Base-by-base conservation (phyloP, 2,797 vertebrate species). In the Octomys mimax region DNA sequence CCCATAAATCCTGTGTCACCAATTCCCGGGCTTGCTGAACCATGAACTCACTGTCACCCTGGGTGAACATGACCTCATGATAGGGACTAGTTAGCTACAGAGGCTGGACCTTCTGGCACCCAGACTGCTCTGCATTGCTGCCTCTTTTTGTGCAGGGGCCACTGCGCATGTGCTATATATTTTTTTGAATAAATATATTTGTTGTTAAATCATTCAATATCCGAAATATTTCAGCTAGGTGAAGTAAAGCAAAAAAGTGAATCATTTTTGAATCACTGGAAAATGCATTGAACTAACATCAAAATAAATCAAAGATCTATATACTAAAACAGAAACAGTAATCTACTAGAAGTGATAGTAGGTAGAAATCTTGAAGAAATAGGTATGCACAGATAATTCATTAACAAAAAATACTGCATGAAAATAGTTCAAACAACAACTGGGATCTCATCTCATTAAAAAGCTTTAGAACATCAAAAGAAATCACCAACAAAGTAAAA, bases 201-300 rank as follows among this genome's bases (percentile, higher is more conserved):
- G 39, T 66, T 91, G 79, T 84, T 1, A 73, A 81, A 82, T 75
- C 68, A 85, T 62, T 91, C 31, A 70, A 6, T 70, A 59, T 80
- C 14, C 81, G 92, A 86, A 96, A 86, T 81, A 71, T 73, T 87
- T 61, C 75, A 85, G 19, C 49, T 52, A 91, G 42, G 5, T 89
- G 52, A 83, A 54, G 52, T 54, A 54, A 54, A 54, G 52, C 52
- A 54, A 54, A 54, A 61, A 87, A 94, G 71, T 7, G 84, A 61
- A 5, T 12, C 33, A 92, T 54, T 42, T 70, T 64, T n/a, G 36
- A 89, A 57, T 78, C 16, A 13, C 39, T 82, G 64, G 31, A 33
- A 7, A 42, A 68, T 68, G 66, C 33, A n/a, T 33, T 68, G 13
- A 68, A n/a, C 66, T 68, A 68, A 68, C 7, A 7, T 68, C 33